Percentiles rank a stretch among this genome's conserved stretches.
Conservation (phyloP, 2,113 vertebrate genomes). For the Phylloscopus trochiloides region DNA sequence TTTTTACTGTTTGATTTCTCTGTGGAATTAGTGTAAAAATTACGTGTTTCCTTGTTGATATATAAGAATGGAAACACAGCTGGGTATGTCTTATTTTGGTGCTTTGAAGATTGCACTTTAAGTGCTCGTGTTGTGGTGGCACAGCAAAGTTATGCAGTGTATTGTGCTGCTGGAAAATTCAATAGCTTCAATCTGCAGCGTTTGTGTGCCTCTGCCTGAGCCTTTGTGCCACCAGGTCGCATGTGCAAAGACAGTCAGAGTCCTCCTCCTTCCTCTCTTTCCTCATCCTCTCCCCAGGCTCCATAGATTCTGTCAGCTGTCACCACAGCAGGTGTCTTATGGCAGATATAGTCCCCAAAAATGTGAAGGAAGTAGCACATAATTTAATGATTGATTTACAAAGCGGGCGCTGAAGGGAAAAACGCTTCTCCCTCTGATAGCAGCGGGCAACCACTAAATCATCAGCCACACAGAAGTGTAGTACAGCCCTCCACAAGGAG, state of each 20-base stretch:
- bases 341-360: not conserved
- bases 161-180: constrained; percentile 19
- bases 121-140: not conserved
- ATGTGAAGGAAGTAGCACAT: not conserved
- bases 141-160: not conserved
- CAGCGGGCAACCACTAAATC: not conserved
- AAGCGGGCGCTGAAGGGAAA: not conserved
- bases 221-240: not conserved
- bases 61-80: not conserved
- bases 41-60: not conserved
- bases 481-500: not conserved
- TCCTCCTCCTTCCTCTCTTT: not conserved
- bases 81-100: not conserved
- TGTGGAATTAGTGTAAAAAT: not conserved
- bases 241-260: not conserved
- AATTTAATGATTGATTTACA: constrained; percentile 29
- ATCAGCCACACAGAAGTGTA: not conserved
- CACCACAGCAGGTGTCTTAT: not conserved
- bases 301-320: not conserved
- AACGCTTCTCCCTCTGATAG: not conserved
- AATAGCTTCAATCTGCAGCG: not conserved
- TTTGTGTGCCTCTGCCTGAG: not conserved
- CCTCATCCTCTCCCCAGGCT: not conserved
- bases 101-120: not conserved
- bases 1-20: not conserved